Conservation (phyloP, 2,797 vertebrate genomes). For the Siniperca undulata region DNA sequence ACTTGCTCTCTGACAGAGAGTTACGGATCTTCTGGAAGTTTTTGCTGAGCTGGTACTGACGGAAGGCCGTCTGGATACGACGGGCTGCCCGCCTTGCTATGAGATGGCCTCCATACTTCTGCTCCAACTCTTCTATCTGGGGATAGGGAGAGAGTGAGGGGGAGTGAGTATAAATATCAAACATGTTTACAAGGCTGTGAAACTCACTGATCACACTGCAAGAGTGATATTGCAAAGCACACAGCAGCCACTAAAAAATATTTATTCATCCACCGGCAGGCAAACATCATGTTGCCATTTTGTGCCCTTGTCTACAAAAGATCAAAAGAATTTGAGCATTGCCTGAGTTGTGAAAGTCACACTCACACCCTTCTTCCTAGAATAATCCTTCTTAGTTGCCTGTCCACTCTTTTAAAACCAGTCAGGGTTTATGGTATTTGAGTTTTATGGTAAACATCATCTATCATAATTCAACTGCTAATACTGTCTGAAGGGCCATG, state of each 20-base stretch:
- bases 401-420: slow-evolving; percentile 45
- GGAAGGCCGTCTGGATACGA: slow-evolving; percentile 97
- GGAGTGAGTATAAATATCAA: slow-evolving; percentile 55
- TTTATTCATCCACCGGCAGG: slow-evolving; percentile 54
- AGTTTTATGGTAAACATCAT: slow-evolving; percentile 64
- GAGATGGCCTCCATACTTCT: slow-evolving; percentile 97
- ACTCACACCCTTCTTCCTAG: slow-evolving; percentile 34
- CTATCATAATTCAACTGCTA: slow-evolving; percentile 67
- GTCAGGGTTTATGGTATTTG: slow-evolving; percentile 45
- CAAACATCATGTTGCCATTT: slow-evolving; percentile 54
- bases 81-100: slow-evolving; percentile 95
- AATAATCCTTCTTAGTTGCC: slow-evolving; percentile 50
- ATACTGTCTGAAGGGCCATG: slow-evolving; percentile 60
- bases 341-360: slow-evolving; percentile 8
- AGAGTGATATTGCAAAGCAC: slow-evolving; percentile 50
- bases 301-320: slow-evolving; percentile 39
- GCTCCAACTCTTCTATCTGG: slow-evolving; percentile 98
- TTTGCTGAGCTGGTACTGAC: slow-evolving; percentile 99
- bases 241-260: slow-evolving; percentile 51
- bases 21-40: slow-evolving; percentile 99
- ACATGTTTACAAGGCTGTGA: slow-evolving; percentile 54
- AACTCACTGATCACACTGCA: slow-evolving; percentile 42
- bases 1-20: slow-evolving; percentile 95
- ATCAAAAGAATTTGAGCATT: slow-evolving; percentile 34
- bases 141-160: slow-evolving; percentile 28